Base-by-base conservation (phyloP, 2,888 invertebrate species). In the Drosophila subsilvestris region DNA sequence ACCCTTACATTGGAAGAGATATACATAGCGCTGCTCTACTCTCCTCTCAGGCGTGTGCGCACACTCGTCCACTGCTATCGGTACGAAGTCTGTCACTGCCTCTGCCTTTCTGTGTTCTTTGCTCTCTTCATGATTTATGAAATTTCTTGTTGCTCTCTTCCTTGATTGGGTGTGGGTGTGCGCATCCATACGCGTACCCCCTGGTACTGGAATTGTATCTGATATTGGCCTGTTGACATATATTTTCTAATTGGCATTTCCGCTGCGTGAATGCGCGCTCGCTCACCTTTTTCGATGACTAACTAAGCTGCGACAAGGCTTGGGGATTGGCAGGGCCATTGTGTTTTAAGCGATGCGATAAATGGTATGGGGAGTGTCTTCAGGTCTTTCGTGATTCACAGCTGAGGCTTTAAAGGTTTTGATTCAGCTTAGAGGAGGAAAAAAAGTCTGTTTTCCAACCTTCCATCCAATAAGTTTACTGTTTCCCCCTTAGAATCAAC, bases 191-290 rank as follows among this genome's bases (percentile, higher is more conserved):
- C 3, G 20, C 22, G 20, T 37, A n/a, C n/a, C 32, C 47, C n/a
- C 20, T 47, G 57, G n/a, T n/a, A n/a, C 57, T 22, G 47, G 55
- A 68, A 53, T 63, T 60, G 49, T 54, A 68, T 60, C 74, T 73
- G 65, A 74, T 76, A 79, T 81, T 78, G 69, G 73, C 54, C 79
- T 71, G 74, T 78, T 86, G 89, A 84, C 87, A 84, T 68, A 88
- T 68, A 88, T 84, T 81, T 76, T 75, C 76, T 79, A 84, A 85
- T 86, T 84, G 87, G 79, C 79, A 72, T 78, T 79, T 76, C 79
- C 88, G 75, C 54, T 78, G 76, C 72, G 57, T 32, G 58, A 53
- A 53, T 32, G 54, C 20, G 48, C 50, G 18, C 14, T 53, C 7
- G 18, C 63, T 29, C 20, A 65, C 53, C 63, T 48, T 62, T 62